Percentiles rank a stretch among this genome's conserved stretches.
These are phyloP conservation scores for Sphaerophoria rueppellii DNA, from an alignment of 2,888 invertebrate species.

Conservation along the genomic window DNA sequence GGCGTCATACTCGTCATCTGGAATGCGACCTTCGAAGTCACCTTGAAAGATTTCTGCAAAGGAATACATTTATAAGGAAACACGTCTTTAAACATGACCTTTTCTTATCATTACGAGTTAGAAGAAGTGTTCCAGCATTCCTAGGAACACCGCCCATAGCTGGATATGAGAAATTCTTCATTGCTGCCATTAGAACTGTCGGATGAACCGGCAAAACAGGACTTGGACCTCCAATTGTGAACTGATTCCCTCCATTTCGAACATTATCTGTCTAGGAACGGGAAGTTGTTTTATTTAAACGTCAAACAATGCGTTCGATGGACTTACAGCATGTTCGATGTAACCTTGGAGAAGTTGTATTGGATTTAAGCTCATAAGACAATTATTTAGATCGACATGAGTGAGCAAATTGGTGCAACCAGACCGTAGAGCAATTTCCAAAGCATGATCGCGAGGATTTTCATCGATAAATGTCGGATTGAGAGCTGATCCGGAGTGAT, in stretches of 20 bases:
- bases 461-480: slow-evolving; percentile 83
- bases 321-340: slow-evolving; percentile 78
- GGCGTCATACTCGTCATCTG: slow-evolving; percentile 78
- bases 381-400: slow-evolving; percentile 77
- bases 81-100: not conserved
- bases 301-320: not conserved
- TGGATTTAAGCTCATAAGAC: slow-evolving; percentile 78
- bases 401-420: slow-evolving; percentile 76
- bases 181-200: slow-evolving; percentile 62
- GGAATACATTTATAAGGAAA: not conserved
- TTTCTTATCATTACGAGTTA: slow-evolving; percentile 75
- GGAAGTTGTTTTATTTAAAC: too few species aligned
- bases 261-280: slow-evolving; percentile 77
- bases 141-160: slow-evolving; percentile 80
- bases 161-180: slow-evolving; percentile 78
- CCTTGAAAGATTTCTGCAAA: slow-evolving; percentile 79
- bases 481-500: slow-evolving; percentile 83
- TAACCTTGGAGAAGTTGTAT: slow-evolving; percentile 78
- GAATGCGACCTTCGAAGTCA: slow-evolving; percentile 79
- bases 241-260: slow-evolving; percentile 79
- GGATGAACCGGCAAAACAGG: slow-evolving; percentile 80
- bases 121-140: slow-evolving; percentile 78
- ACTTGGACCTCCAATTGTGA: slow-evolving; percentile 80
- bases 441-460: slow-evolving; percentile 81
- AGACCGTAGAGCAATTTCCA: slow-evolving; percentile 79